Evolutionary conservation across 2,888 invertebrate genomes (phyloP).

Genomic region (Pollenia amentaria): DNA sequence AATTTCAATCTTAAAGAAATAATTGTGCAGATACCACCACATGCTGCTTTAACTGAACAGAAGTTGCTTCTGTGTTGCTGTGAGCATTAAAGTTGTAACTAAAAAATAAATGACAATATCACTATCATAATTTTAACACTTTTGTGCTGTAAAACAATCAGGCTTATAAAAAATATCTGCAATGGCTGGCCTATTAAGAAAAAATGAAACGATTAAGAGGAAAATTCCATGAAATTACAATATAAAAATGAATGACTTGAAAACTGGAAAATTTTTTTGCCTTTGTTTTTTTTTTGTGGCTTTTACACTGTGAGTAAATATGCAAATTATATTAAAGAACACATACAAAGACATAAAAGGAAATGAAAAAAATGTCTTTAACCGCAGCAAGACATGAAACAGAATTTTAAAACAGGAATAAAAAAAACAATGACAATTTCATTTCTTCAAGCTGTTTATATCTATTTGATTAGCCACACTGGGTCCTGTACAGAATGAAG

Average conservation of each 20-base stretch:
- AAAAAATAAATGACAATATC: slow-evolving; percentile 34
- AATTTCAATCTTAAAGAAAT: too few species aligned
- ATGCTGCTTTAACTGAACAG: neutral
- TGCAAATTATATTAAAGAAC: slow-evolving; percentile 41
- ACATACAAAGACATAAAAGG: neutral
- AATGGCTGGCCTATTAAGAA: slow-evolving; percentile 21
- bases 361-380: neutral
- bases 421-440: slow-evolving; percentile 5
- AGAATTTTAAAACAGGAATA: neutral
- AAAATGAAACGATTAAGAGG: slow-evolving; percentile 36
- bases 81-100: slow-evolving; percentile 6
- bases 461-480: slow-evolving; percentile 10
- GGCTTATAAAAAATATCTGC: neutral
- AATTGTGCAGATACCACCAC: slow-evolving; percentile 9
- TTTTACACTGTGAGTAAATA: slow-evolving; percentile 17
- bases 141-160: neutral
- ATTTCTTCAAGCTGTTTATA: slow-evolving; percentile 10
- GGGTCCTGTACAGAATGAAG: neutral
- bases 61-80: too few species aligned
- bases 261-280: neutral
- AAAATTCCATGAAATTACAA: slow-evolving; percentile 20
- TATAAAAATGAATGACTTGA: slow-evolving; percentile 47
- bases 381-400: slow-evolving; percentile 30
- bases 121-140: slow-evolving; percentile 15
- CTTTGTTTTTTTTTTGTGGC: slow-evolving; percentile 1